These are phyloP conservation scores for Lordiphosa collinella DNA, from an alignment of 1,140 invertebrate species.

Conservation along the genomic window DNA sequence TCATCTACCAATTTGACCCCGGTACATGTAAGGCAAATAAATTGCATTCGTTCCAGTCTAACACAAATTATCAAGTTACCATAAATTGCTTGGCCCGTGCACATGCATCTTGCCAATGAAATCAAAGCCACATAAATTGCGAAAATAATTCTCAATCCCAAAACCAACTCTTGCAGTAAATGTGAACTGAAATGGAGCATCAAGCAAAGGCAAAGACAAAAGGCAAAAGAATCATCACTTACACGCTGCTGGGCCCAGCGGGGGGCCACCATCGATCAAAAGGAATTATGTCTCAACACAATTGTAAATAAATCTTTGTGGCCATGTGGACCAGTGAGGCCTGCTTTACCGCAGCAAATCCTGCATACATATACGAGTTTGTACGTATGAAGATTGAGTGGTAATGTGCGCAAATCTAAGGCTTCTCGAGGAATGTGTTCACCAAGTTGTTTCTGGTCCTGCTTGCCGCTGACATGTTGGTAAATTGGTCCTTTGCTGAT, in stretches of 20 bases:
- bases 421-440: conserved; percentile 32
- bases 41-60: conserved; percentile 21
- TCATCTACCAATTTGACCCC: background rate
- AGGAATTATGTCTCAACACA: conserved; percentile 77
- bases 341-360: conserved; percentile 37
- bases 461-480: conserved; percentile 64
- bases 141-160: conserved; percentile 56
- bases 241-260: conserved; percentile 29
- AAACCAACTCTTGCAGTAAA: conserved; percentile 17
- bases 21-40: conserved; percentile 22
- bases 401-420: conserved; percentile 77
- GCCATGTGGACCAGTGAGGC: conserved; percentile 60
- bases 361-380: conserved; percentile 27
- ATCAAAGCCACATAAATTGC: conserved; percentile 74
- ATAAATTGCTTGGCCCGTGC: conserved; percentile 50
- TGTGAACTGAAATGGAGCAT: conserved; percentile 29
- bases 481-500: conserved; percentile 75
- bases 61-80: conserved; percentile 63
- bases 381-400: conserved; percentile 72
- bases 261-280: conserved; percentile 66
- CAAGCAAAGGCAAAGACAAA: conserved; percentile 41
- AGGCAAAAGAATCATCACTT: conserved; percentile 71
- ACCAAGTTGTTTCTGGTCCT: conserved; percentile 15
- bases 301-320: conserved; percentile 77
- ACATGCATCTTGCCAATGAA: conserved; percentile 59